A percentile compares a stretch with the other conserved stretches of the same genome.
Conservation (phyloP, 2,113 vertebrate genomes). For the Morphnarchus princeps region DNA sequence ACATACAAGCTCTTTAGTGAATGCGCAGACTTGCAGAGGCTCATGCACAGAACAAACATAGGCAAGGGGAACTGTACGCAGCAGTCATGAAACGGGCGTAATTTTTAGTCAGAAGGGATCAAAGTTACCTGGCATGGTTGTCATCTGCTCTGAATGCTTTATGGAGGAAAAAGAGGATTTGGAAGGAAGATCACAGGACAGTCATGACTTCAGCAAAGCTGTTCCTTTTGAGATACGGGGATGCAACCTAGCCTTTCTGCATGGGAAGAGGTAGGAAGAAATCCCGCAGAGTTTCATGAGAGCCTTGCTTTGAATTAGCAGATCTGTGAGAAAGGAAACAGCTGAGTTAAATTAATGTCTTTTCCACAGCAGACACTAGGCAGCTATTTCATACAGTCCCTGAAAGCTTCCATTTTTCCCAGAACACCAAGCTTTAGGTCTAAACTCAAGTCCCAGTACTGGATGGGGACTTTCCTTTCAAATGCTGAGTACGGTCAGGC, state of each 20-base stretch:
- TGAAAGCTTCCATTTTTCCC: neutral
- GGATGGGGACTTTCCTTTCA: neutral
- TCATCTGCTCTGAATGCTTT: neutral
- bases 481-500: neutral
- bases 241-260: neutral
- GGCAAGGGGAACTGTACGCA: neutral
- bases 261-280: neutral
- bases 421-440: neutral
- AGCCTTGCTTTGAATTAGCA: neutral
- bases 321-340: neutral
- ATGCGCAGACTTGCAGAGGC: rapidly evolving
- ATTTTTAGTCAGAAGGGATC: neutral
- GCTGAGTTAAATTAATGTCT: neutral
- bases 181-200: neutral
- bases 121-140: neutral
- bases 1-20: neutral
- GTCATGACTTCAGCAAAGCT: neutral
- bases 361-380: neutral
- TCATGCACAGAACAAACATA: neutral
- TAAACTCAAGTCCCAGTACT: neutral
- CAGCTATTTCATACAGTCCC: neutral
- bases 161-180: neutral
- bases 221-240: neutral
- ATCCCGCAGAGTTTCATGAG: neutral
- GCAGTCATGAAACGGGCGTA: neutral